Evolutionary conservation across 2,113 vertebrate species (phyloP).

Genomic region (Atrichornis clamosus): DNA sequence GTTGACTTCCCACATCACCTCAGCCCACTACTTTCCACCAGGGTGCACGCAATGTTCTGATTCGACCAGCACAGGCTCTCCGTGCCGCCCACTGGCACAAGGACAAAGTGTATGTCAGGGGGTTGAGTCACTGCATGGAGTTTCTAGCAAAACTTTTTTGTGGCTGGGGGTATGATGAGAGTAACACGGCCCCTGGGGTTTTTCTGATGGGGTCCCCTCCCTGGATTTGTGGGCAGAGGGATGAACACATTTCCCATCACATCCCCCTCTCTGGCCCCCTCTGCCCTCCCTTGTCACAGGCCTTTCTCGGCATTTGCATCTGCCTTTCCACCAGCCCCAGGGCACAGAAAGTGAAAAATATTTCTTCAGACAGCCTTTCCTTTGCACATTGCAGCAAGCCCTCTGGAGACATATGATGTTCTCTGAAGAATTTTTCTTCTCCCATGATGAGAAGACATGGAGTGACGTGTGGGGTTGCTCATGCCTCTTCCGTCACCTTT

Average conservation of each 20-base stretch:
- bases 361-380: neutral
- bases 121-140: neutral
- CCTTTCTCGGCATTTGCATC: fast-evolving
- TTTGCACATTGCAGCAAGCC: neutral
- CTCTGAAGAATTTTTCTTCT: neutral
- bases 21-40: neutral
- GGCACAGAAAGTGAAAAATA: neutral
- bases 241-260: neutral
- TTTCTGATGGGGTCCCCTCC: neutral
- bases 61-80: fast-evolving
- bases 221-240: neutral
- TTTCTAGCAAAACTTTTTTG: neutral
- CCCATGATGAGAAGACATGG: neutral
- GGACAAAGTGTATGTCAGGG: fast-evolving
- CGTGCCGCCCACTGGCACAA: neutral
- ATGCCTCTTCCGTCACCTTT: neutral
- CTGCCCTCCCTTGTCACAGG: neutral
- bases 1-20: neutral
- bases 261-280: fast-evolving
- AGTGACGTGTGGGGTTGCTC: neutral
- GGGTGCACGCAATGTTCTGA: fast-evolving
- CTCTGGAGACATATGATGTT: neutral
- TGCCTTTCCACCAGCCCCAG: neutral
- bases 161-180: neutral
- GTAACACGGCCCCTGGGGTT: neutral